These are phyloP conservation scores for Seriola quinqueradiata DNA, from an alignment of 2,113 vertebrate genomes.

Conservation along the genomic window DNA sequence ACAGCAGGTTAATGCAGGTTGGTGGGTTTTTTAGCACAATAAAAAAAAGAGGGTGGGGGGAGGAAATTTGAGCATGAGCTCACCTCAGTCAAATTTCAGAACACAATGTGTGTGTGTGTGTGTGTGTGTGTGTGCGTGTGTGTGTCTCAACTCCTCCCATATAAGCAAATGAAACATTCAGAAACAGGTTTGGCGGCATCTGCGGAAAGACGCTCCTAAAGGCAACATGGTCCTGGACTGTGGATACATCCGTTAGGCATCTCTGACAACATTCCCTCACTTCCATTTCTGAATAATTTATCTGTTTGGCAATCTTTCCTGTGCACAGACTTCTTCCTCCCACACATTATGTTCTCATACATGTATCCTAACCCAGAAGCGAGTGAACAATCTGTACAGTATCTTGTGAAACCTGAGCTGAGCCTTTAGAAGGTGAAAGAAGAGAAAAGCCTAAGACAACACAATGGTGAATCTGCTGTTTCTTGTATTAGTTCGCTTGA, in stretches of 20 bases:
- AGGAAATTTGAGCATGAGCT: constrained; percentile 39
- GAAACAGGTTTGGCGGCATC: constrained; percentile 75
- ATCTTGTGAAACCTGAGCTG: constrained; percentile 57
- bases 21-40: constrained; percentile 33
- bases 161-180: constrained; percentile 43
- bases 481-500: constrained; percentile 10
- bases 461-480: constrained; percentile 26
- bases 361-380: not conserved
- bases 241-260: not conserved
- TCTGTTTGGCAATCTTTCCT: not conserved
- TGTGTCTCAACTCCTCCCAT: constrained; percentile 49
- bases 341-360: not conserved
- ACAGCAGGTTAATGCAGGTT: constrained; percentile 1
- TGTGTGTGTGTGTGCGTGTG: constrained; percentile 3
- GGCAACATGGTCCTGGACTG: no score
- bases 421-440: constrained; percentile 25
- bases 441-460: constrained; percentile 28
- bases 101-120: not conserved
- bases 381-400: not conserved
- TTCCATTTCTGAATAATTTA: not conserved
- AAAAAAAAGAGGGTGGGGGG: not conserved
- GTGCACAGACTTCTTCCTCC: not conserved
- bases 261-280: constrained; percentile 36
- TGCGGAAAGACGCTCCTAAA: constrained; percentile 30
- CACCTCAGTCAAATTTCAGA: constrained; percentile 24